A percentile compares a stretch with the other conserved stretches of the same genome.
phyloP scores from a whole-genome alignment of 2,888 invertebrate genomes.

The Strigamia transsilvanica region DNA sequence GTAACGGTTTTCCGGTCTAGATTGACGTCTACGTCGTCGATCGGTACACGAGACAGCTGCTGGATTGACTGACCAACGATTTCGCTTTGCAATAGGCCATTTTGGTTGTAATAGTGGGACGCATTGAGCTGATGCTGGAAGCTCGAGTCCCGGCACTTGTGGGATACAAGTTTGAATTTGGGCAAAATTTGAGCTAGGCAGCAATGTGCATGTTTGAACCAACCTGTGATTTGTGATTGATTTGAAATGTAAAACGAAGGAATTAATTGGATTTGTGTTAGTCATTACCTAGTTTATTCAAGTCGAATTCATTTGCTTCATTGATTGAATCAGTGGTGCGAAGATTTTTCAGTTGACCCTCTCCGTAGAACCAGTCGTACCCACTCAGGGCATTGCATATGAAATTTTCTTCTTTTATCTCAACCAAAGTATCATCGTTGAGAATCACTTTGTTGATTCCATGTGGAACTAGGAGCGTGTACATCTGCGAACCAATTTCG shows the following conservation, averaged over 20 bases:
- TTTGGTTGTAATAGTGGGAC: not conserved
- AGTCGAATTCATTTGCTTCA: not conserved
- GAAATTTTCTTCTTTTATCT: not conserved
- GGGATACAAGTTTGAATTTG: not conserved
- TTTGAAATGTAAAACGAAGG: too few relatives aligned
- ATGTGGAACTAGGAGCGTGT: not conserved
- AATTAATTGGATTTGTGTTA: too few relatives aligned
- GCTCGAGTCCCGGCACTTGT: not conserved
- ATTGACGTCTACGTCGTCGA: not conserved
- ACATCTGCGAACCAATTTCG: not conserved
- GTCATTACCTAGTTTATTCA: not conserved
- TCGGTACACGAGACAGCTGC: not conserved
- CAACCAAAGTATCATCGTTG: not conserved
- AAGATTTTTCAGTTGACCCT: not conserved
- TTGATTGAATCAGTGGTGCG: not conserved
- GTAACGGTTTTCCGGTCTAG: not conserved
- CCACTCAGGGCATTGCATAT: not conserved
- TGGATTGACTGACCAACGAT: not conserved
- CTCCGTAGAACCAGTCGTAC: not conserved
- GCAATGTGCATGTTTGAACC: not conserved
- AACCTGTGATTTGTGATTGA: too few relatives aligned
- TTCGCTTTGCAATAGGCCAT: not conserved
- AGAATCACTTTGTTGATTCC: not conserved
- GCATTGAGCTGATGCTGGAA: not conserved
- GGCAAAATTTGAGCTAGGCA: not conserved